phyloP scores from a whole-genome alignment of 92 coral and sea anemone species.

The Epizoanthus fatuus region DNA sequence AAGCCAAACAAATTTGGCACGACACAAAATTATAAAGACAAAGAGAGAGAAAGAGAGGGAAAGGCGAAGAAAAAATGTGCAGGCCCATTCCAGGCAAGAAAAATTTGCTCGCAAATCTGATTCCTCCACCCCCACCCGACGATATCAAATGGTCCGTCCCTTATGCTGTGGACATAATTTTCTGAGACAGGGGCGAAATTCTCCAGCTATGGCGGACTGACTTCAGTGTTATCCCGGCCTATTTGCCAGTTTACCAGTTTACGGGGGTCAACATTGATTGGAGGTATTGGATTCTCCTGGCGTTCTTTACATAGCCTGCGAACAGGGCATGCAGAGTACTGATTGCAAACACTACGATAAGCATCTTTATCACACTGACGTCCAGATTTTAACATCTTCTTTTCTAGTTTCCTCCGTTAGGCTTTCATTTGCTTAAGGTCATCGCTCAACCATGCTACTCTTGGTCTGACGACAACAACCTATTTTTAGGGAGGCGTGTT shows the following conservation, averaged over 20 bases:
- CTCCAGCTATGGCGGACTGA: no score
- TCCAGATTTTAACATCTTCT: constrained; percentile 10
- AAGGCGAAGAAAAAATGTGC: no score
- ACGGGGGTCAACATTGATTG: background rate
- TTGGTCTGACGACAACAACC: constrained; percentile 29
- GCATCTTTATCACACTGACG: constrained; percentile 24
- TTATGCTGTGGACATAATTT: no score
- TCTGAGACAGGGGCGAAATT: no score
- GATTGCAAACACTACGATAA: constrained; percentile 29
- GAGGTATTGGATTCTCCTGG: background rate
- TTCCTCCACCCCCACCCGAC: no score
- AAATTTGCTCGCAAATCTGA: no score
- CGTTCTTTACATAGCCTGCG: constrained; percentile 19
- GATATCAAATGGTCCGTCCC: no score
- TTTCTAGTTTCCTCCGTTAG: constrained; percentile 42
- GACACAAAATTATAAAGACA: no score
- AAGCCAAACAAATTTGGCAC: no score
- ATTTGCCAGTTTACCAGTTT: background rate
- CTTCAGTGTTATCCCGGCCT: no score
- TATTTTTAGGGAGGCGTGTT: constrained; percentile 31
- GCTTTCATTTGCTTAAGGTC: constrained; percentile 37
- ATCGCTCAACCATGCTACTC: constrained; percentile 48
- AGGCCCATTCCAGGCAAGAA: no score
- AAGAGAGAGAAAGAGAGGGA: no score
- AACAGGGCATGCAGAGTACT: constrained; percentile 21